phyloP scores from a whole-genome alignment of 2,797 vertebrate species.

The Orientallactaga sibirica region DNA sequence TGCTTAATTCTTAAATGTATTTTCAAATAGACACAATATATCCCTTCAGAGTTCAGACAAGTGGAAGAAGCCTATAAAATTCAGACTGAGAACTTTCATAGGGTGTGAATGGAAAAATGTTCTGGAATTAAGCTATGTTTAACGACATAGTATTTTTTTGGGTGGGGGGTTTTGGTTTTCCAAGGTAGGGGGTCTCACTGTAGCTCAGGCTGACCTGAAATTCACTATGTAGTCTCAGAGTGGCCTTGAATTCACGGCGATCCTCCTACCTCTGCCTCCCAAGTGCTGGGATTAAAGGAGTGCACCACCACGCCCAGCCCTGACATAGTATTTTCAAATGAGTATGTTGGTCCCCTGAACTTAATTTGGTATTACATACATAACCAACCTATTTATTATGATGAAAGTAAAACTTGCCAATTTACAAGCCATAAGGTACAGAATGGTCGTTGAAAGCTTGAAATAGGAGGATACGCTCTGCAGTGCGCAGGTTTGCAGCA shows the following conservation, averaged over 20 bases:
- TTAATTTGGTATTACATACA: slow-evolving; percentile 37
- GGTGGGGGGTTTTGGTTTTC: no score
- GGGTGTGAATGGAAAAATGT: background rate
- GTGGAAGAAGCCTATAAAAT: background rate
- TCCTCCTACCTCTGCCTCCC: no score
- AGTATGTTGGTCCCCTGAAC: background rate
- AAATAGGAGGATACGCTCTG: slow-evolving; percentile 30
- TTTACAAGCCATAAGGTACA: background rate
- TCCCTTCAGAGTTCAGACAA: slow-evolving; percentile 27
- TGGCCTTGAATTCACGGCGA: no score
- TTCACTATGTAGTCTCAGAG: no score
- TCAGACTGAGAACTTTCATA: background rate
- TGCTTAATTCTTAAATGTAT: slow-evolving; percentile 28
- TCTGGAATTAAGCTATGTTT: background rate
- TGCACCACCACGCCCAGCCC: no score
- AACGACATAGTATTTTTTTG: background rate
- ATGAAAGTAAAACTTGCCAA: background rate
- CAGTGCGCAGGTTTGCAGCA: background rate
- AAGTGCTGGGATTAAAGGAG: no score
- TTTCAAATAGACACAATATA: slow-evolving; percentile 48
- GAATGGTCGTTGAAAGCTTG: background rate
- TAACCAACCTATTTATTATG: slow-evolving; percentile 37
- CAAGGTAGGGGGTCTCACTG: no score
- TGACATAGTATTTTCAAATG: slow-evolving; percentile 10
- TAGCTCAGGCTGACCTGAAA: no score